Evolutionary conservation across 1,140 invertebrate genomes (phyloP), one percentile per base, ranked within the genome.

Genomic region (Euwallacea fornicatus): DNA sequence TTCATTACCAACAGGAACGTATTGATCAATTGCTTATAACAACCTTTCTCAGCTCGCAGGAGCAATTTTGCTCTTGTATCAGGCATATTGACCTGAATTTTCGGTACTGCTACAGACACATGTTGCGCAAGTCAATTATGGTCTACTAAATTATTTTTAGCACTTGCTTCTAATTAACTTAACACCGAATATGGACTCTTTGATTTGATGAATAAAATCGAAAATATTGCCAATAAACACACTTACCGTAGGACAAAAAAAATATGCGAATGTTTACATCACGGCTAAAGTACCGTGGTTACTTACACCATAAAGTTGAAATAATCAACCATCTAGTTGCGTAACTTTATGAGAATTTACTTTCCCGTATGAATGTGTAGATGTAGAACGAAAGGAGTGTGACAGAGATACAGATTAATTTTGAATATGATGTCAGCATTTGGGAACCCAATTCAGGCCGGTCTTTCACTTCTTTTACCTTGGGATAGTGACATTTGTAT

Each of bases 331-430:
- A 13, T 50, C 13, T 50, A 11, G 46, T 50, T 50, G 7, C 46
- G 46, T 50, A 13, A 11, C 13, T 10, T 1, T 10, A 11, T 11
- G 13, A 2, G 46, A 11, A 13, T 50, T 11, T 50, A 50, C 46
- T 50, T 50, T 50, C 46, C 46, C 46, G 7, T 33, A 33, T 50
- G 9, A 50, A 6, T 50, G 9, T 50, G 6, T 50, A 50, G 9
- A 50, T 50, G 2, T 50, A 50, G 46, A 50, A 50, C 46, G 46
- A 50, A 11, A 50, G 46, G 46, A 50, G 46, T 50, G 46, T 50
- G 46, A 50, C 46, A 50, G 13, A 10, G 2, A 50, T 13, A 50
- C 13, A 50, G 46, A 50, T 50, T 50, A 50, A 50, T 50, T 50
- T 50, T 50, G 21, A 33, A 33, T 33, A 33, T 33, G 21, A 33